Conservation (phyloP, 2,113 vertebrate genomes). For the Rostratula benghalensis region DNA sequence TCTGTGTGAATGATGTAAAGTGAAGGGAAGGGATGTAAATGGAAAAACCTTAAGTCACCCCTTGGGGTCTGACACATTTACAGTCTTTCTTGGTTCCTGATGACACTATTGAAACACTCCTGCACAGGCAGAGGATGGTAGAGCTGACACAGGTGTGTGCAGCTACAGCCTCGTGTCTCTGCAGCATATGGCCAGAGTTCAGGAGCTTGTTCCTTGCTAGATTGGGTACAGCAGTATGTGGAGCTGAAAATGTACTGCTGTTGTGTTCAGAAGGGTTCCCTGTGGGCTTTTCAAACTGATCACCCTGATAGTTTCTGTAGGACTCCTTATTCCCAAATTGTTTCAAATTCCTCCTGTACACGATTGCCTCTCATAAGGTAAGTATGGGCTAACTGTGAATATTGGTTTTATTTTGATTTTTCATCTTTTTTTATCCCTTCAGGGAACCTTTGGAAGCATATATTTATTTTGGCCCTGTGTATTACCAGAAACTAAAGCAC, state of each 20-base stretch:
- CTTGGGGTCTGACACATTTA: background rate
- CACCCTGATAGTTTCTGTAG: background rate
- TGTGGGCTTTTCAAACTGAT: background rate
- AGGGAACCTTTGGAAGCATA: slow-evolving; percentile 97
- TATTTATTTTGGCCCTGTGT: slow-evolving; percentile 97
- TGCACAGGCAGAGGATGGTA: background rate
- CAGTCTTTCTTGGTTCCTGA: background rate
- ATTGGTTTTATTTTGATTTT: background rate
- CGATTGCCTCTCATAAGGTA: background rate
- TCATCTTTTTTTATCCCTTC: background rate
- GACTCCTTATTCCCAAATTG: background rate
- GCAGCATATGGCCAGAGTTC: background rate
- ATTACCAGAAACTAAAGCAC: slow-evolving; percentile 98
- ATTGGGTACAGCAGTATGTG: background rate
- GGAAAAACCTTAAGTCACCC: background rate
- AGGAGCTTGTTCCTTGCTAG: background rate
- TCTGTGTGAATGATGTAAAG: background rate
- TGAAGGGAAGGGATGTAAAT: background rate
- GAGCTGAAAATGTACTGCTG: background rate
- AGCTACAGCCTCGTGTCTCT: background rate
- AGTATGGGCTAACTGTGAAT: background rate
- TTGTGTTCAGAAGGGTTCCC: background rate
- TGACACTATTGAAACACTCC: background rate
- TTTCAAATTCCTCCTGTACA: background rate
- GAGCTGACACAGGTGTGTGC: background rate